Base-by-base conservation (phyloP, 2,888 invertebrate species). In the Ornithoptera priamus region DNA sequence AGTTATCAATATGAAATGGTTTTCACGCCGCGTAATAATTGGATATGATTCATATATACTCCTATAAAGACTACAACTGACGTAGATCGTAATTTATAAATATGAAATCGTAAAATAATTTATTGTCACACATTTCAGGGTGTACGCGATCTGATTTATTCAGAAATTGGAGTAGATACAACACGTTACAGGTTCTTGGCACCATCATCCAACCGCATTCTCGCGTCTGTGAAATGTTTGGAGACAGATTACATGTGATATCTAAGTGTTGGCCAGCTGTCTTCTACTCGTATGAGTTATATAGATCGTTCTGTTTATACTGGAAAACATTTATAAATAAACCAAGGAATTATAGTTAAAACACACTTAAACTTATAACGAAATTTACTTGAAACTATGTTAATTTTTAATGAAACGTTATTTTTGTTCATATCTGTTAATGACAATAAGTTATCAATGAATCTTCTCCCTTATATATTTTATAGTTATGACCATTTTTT, bases 171-270 rank as follows among this genome's bases (percentile, higher is more conserved):
- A 50, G 53, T n/a, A 60, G 66, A 63, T 70, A 77, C 72, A 71
- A 36, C 69, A 74, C 69, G 70, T 30, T 72, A 76, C 75, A 75
- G 66, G 67, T 62, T 74, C 73, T 79, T 78, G 79, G 78, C 78
- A 78, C 67, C 72, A 60, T 67, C 17, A 65, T 39, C 70, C 69
- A 68, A 67, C 73, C 71, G 72, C 78, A 78, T 78, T 76, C 78
- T 64, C 18, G 24, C 53, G 61, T 67, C 66, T 20, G 18, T 7
- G 42, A 58, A 36, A 70, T 42, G 59, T 30, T 65, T 17, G 20
- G 67, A 67, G 56, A 65, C 42, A 42, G 63, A 67, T 67, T 67
- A 67, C 60, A 58, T 66, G n/a, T 42, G 59, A 67, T 61, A 64
- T 70, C 64, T 64, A 64, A 67, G 67, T 64, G 67, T 18, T n/a